These are phyloP conservation scores for Spheniscus humboldti DNA, from an alignment of 2,797 vertebrate species.

Conservation along the genomic window DNA sequence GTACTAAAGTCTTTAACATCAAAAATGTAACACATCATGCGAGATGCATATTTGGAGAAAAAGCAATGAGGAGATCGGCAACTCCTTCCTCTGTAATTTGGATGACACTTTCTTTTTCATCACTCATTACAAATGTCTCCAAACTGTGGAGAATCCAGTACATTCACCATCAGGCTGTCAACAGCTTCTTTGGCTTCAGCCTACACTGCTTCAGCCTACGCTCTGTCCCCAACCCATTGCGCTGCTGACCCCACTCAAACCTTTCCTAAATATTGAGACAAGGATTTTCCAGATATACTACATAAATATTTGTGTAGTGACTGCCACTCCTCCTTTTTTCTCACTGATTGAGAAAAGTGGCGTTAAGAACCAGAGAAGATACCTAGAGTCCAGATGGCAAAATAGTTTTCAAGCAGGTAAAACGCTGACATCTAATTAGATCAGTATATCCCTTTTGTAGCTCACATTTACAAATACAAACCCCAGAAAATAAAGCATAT, in stretches of 20 bases:
- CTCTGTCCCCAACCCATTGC: neutral
- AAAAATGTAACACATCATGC: neutral
- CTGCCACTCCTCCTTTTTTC: neutral
- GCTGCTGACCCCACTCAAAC: neutral
- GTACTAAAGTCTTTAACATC: neutral
- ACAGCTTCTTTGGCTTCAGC: neutral
- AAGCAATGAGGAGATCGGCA: neutral
- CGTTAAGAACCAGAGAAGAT: neutral
- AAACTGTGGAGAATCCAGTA: neutral
- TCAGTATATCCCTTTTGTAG: neutral
- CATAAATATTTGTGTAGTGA: neutral
- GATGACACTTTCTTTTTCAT: neutral
- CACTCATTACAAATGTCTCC: neutral
- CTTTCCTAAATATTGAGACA: neutral
- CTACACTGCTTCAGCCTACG: neutral
- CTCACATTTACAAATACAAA: neutral
- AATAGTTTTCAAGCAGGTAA: neutral
- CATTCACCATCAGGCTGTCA: neutral
- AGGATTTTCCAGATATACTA: neutral
- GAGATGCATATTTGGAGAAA: neutral
- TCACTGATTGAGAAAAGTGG: neutral
- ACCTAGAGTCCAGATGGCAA: neutral
- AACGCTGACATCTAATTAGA: neutral
- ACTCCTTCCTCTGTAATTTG: neutral
- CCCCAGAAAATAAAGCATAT: neutral